phyloP scores from a whole-genome alignment of 2,888 invertebrate species.

The Digitonthophagus gazella region DNA sequence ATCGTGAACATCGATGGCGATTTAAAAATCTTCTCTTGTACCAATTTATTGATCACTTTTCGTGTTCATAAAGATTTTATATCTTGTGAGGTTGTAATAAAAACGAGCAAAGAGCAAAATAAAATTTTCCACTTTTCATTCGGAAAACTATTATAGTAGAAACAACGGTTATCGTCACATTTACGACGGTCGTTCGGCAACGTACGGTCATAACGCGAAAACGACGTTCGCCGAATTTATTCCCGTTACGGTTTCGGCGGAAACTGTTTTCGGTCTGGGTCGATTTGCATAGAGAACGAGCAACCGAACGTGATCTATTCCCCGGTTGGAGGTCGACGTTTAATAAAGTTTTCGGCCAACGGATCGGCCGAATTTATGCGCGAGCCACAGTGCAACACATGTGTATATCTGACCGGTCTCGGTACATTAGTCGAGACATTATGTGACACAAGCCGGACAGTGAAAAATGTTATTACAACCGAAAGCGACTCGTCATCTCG shows the following conservation, averaged over 20 bases:
- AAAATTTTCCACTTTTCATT: no score
- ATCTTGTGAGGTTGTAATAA: no score
- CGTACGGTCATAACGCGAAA: background rate
- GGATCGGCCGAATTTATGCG: background rate
- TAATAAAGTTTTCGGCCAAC: background rate
- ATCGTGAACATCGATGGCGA: no score
- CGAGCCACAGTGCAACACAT: background rate
- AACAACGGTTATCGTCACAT: background rate
- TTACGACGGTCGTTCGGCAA: background rate
- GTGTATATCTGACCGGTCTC: background rate
- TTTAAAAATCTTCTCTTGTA: no score
- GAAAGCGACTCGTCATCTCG: background rate
- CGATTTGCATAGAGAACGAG: background rate
- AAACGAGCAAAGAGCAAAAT: no score
- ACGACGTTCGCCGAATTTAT: background rate
- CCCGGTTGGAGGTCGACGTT: background rate
- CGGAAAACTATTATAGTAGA: no score
- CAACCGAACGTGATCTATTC: background rate
- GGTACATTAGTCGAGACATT: background rate
- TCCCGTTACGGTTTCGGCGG: background rate
- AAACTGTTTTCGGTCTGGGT: background rate
- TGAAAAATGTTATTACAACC: background rate
- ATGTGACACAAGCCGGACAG: background rate
- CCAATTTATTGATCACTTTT: no score
- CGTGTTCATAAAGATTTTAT: no score